Base-by-base conservation (phyloP, 2,113 vertebrate species). In the Mobula birostris region DNA sequence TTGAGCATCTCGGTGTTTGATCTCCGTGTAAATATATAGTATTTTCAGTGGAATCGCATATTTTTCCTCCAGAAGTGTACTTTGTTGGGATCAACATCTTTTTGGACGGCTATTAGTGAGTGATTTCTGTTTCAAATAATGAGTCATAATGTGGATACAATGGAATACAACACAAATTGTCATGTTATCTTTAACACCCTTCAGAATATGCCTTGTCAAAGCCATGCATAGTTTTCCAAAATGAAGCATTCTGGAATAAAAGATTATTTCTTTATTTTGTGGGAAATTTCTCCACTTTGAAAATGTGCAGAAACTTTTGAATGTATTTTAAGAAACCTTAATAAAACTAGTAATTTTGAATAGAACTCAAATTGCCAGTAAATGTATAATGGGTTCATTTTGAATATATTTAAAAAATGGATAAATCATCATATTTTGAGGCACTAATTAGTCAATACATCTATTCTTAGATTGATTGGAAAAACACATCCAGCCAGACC, bases 251-350 rank as follows among this genome's bases (percentile, higher is more conserved):
- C n/a, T 66, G 7, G 15, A n/a, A 88, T 48, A 48, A 48, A 90
- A 90, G 61, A 15, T 90, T 32, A 90, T n/a, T 68, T 90, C 19
- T 83, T 56, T 68, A 66, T 66, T 88, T 66, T 66, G 61, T 90
- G 85, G n/a, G 27, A 87, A 90, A 66, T 66, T 66, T 90, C 29
- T 90, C 83, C 61, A 19, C 85, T 27, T 32, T 90, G 61, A 61
- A 90, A 90, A 90, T 68, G n/a, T 90, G 12, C 63, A 66, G 61
- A 66, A 90, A 66, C 61, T 29, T 90, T 90, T 90, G 85, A 90
- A 90, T 90, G 85, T 90, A 90, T 90, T 88, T 90, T 90, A 90
- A 90, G 85, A 90, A 90, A 29, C 29, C 63, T 32, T 66, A 85
- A 58, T 58, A 90, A 87, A 87, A 85, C n/a, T 32, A 68, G 85